phyloP scores from a whole-genome alignment of 2,113 vertebrate species.

The Micronycteris hirsuta region DNA sequence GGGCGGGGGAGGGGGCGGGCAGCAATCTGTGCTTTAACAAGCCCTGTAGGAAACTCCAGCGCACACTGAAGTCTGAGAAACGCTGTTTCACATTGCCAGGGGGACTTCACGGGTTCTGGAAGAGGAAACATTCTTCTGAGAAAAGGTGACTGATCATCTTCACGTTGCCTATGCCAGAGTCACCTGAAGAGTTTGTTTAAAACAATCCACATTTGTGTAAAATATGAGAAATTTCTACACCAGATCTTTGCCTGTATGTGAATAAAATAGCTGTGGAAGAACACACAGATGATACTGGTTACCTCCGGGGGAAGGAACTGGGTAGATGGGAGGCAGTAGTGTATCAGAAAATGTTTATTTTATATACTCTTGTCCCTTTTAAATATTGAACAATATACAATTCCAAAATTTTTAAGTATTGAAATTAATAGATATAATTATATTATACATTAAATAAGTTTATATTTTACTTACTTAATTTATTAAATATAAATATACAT shows the following conservation, averaged over 20 bases:
- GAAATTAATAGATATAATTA: background rate
- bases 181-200: background rate
- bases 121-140: background rate
- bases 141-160: background rate
- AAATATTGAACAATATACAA: background rate
- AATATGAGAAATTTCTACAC: background rate
- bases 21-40: background rate
- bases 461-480: background rate
- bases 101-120: background rate
- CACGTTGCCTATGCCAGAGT: background rate
- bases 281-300: background rate
- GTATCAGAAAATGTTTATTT: background rate
- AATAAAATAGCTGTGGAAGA: background rate
- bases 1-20: too few relatives aligned
- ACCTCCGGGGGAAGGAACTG: background rate
- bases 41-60: background rate
- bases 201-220: background rate
- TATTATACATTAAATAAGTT: background rate
- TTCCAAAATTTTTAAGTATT: background rate
- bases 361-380: background rate
- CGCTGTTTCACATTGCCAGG: background rate
- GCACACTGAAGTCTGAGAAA: background rate
- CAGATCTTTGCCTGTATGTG: background rate
- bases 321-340: background rate
- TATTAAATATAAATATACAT: background rate